phyloP scores from a whole-genome alignment of 2,797 vertebrate species.

The Hipposideros larvatus region DNA sequence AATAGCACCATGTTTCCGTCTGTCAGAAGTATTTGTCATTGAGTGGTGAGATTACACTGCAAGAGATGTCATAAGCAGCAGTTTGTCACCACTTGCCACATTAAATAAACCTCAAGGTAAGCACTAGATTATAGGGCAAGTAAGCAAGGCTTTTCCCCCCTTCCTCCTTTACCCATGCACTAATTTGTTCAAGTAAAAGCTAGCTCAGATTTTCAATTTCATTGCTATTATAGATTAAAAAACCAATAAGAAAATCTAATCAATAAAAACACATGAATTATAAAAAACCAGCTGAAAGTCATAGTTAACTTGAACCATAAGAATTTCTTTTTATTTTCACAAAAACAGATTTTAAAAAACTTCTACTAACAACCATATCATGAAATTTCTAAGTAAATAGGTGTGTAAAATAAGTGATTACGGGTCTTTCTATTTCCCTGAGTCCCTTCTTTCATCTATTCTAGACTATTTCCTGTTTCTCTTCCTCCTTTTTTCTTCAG shows the following conservation, averaged over 20 bases:
- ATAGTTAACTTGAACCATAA: not conserved
- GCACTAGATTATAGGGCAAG: constrained; percentile 78
- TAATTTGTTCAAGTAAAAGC: not conserved
- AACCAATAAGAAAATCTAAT: not conserved
- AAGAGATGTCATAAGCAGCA: constrained; percentile 83
- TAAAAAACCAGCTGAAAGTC: not conserved
- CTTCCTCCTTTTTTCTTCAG: not conserved
- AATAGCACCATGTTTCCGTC: constrained; percentile 79
- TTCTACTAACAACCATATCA: not conserved
- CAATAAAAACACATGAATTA: not conserved
- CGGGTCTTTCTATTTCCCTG: not conserved
- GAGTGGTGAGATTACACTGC: constrained; percentile 79
- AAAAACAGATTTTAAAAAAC: not conserved
- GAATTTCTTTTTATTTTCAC: not conserved
- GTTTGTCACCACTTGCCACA: constrained; percentile 86
- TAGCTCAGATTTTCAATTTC: constrained; percentile 36
- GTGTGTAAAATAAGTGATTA: not conserved
- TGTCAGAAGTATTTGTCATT: constrained; percentile 79
- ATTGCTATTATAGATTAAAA: not conserved
- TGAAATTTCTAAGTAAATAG: constrained; percentile 16
- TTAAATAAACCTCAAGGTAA: constrained; percentile 80
- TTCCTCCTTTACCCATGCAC: constrained; percentile 71
- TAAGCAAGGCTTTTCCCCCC: constrained; percentile 73
- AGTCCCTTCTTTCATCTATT: not conserved
- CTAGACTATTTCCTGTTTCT: not conserved